A percentile compares a stretch with the other conserved stretches of the same genome.
Conservation (phyloP, 2,797 vertebrate genomes). For the Vireo griseus region DNA sequence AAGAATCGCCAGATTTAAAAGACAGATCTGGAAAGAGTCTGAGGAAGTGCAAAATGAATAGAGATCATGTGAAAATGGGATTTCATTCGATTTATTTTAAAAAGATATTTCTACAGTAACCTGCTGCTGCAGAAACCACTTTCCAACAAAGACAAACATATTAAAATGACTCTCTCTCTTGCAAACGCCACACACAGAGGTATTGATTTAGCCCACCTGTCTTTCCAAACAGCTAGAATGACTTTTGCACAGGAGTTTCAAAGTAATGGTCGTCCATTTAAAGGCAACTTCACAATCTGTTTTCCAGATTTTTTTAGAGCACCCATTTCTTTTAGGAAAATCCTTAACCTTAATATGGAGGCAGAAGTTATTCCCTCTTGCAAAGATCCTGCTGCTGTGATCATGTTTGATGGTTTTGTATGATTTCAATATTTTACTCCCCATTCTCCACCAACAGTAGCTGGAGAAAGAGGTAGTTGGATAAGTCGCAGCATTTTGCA, state of each 20-base stretch:
- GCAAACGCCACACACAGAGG: fast-evolving
- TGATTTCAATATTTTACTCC: neutral
- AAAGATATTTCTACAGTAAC: neutral
- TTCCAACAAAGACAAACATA: neutral
- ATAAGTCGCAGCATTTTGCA: too few relatives aligned
- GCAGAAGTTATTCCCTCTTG: neutral
- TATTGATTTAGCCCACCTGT: too few relatives aligned
- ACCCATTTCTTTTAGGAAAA: neutral
- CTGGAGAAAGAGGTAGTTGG: neutral
- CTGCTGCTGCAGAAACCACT: neutral
- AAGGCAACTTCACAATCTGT: neutral
- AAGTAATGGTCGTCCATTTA: neutral
- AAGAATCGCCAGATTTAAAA: constrained; percentile 75
- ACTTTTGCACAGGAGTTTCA: neutral
- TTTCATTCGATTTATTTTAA: neutral
- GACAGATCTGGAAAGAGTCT: constrained; percentile 75
- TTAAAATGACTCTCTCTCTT: neutral
- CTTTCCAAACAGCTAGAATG: neutral
- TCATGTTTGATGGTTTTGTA: neutral
- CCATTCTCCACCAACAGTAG: neutral
- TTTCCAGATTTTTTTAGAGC: neutral
- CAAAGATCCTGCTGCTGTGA: neutral
- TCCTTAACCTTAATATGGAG: neutral
- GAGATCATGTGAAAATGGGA: constrained; percentile 75
- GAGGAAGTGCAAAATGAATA: constrained; percentile 83